Evolutionary conservation across 2,113 vertebrate species (phyloP).

Genomic region (Riparia riparia): DNA sequence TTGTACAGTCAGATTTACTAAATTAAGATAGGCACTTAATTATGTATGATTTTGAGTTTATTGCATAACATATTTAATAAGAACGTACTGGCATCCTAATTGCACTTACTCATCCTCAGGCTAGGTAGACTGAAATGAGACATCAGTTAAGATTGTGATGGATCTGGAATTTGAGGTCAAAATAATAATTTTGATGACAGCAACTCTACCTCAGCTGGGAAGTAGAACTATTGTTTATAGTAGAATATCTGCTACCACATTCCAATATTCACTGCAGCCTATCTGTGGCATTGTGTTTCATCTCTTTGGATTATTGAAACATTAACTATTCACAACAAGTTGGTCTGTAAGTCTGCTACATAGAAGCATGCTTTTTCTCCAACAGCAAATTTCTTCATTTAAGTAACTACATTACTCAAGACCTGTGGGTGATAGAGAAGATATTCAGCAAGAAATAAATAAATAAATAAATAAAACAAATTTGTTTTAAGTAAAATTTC

Average conservation of each 20-base stretch:
- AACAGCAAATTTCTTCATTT: not conserved
- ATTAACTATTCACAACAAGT: not conserved
- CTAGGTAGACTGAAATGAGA: not conserved
- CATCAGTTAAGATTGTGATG: not conserved
- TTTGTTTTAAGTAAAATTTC: not conserved
- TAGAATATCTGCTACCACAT: not conserved
- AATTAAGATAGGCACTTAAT: not conserved
- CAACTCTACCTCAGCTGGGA: not conserved
- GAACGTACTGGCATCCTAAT: not conserved
- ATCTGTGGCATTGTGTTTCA: not conserved
- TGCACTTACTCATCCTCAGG: not conserved
- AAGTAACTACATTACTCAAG: not conserved
- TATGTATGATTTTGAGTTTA: not conserved
- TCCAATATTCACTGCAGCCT: not conserved
- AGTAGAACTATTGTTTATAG: not conserved
- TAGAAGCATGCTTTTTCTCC: not conserved
- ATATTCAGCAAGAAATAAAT: not conserved
- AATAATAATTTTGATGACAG: not conserved
- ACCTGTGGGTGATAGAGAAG: not conserved
- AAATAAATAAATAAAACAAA: not conserved
- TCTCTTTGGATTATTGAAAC: not conserved
- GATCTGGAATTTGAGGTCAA: not conserved
- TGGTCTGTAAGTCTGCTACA: not conserved
- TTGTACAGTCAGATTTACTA: not conserved
- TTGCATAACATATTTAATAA: not conserved